A percentile compares a stretch with the other conserved stretches of the same genome.
These are phyloP conservation scores for Mamestra brassicae DNA, from an alignment of 2,888 invertebrate genomes.

Conservation along the genomic window DNA sequence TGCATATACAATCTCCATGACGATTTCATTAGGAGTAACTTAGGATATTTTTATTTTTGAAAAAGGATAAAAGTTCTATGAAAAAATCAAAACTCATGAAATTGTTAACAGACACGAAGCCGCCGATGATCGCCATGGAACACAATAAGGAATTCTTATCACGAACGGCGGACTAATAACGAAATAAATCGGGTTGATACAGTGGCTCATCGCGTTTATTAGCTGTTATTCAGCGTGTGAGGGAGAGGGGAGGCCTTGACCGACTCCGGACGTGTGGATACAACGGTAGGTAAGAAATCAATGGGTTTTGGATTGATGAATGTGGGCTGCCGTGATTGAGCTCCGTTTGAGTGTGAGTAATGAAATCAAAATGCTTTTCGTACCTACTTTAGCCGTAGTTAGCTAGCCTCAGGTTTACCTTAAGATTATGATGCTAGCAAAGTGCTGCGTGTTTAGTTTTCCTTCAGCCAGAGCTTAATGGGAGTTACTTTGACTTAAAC, in stretches of 20 bases:
- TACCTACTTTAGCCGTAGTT: not conserved
- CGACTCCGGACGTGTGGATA: constrained; percentile 50
- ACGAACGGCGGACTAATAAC: constrained; percentile 65
- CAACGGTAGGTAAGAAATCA: constrained; percentile 51
- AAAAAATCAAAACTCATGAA: too few relatives aligned
- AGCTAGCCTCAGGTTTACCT: not conserved
- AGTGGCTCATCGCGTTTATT: constrained; percentile 67
- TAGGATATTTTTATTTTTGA: too few relatives aligned
- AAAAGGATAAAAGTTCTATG: too few relatives aligned
- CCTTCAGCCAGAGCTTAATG: not conserved
- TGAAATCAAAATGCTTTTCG: constrained; percentile 29
- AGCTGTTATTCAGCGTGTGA: constrained; percentile 62
- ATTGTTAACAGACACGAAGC: too few relatives aligned
- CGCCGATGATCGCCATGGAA: constrained; percentile 26
- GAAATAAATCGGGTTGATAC: constrained; percentile 69
- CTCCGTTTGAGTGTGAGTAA: constrained; percentile 22
- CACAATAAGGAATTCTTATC: constrained; percentile 61
- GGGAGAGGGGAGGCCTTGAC: constrained; percentile 50
- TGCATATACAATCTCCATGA: too few relatives aligned
- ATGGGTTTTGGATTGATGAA: constrained; percentile 50
- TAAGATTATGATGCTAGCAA: not conserved
- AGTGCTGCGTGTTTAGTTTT: not conserved
- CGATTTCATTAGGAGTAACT: too few relatives aligned
- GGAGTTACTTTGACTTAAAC: too few relatives aligned
- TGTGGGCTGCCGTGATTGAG: constrained; percentile 28